Evolutionary conservation across 1,140 invertebrate genomes (phyloP).

Genomic region (Panonychus citri): DNA sequence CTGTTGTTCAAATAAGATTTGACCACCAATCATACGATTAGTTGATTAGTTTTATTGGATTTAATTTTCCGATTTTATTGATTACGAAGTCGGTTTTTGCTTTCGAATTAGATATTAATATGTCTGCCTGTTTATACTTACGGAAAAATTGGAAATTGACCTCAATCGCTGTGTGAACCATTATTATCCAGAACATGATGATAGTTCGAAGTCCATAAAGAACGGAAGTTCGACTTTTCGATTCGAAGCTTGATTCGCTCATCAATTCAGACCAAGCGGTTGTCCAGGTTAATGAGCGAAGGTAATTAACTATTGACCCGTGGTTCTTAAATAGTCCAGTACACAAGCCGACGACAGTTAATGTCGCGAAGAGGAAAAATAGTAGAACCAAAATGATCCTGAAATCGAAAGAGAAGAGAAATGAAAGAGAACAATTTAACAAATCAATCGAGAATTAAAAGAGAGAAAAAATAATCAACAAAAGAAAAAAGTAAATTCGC

Average conservation of each 20-base stretch:
- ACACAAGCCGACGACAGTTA: neutral
- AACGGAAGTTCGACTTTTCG: neutral
- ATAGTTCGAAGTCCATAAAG: slow-evolving; percentile 8
- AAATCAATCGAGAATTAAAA: too few species aligned
- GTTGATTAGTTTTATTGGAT: neutral
- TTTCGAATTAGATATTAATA: neutral
- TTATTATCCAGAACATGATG: slow-evolving; percentile 10
- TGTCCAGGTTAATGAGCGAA: neutral
- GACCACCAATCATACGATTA: too few species aligned
- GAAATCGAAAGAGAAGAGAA: neutral
- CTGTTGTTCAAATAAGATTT: too few species aligned
- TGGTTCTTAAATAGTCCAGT: neutral
- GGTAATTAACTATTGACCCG: neutral
- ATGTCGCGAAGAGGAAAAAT: neutral
- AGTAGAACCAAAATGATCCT: neutral
- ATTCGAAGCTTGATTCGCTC: neutral
- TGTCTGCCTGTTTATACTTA: neutral
- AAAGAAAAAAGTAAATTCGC: too few species aligned
- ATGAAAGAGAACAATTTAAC: neutral
- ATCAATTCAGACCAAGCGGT: neutral
- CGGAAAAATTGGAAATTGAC: slow-evolving; percentile 12
- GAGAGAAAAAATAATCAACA: too few species aligned
- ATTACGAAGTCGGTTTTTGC: neutral
- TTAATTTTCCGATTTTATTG: neutral
- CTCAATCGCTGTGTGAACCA: slow-evolving; percentile 7